Evolutionary conservation across 2,888 invertebrate species (phyloP).

Genomic region (Euproctis similis): DNA sequence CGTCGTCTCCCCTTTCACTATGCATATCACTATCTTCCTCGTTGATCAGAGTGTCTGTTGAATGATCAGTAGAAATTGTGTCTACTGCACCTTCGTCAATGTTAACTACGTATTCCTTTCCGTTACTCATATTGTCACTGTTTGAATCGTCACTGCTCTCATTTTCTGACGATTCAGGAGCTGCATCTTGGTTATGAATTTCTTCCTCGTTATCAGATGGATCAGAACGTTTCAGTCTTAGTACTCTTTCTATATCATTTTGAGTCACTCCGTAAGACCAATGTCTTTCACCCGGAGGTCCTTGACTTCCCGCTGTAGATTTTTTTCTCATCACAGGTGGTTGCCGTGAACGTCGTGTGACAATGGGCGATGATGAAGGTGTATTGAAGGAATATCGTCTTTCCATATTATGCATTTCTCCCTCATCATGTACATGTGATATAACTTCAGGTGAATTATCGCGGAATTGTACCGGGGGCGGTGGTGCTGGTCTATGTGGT

Average conservation of each 20-base stretch:
- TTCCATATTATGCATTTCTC: slow-evolving; percentile 32
- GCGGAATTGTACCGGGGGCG: slow-evolving; percentile 57
- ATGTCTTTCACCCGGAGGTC: slow-evolving; percentile 50
- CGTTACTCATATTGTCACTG: slow-evolving; percentile 44
- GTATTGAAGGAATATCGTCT: slow-evolving; percentile 53
- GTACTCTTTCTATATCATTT: slow-evolving; percentile 60
- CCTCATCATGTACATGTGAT: slow-evolving; percentile 37
- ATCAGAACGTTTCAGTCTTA: slow-evolving; percentile 60
- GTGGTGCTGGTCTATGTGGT: slow-evolving; percentile 66
- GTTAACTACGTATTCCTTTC: slow-evolving; percentile 54
- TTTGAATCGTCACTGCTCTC: slow-evolving; percentile 45
- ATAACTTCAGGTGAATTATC: slow-evolving; percentile 47
- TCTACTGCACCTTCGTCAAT: slow-evolving; percentile 54
- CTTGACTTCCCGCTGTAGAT: slow-evolving; percentile 47
- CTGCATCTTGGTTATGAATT: slow-evolving; percentile 10
- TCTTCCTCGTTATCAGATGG: slow-evolving; percentile 60
- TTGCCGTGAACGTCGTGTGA: slow-evolving; percentile 52
- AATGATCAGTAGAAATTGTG: slow-evolving; percentile 61
- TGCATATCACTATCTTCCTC: slow-evolving; percentile 51
- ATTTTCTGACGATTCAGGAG: slow-evolving; percentile 23
- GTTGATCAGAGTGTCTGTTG: slow-evolving; percentile 65
- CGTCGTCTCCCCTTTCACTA: slow-evolving; percentile 53
- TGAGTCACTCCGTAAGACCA: slow-evolving; percentile 70
- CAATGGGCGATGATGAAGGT: slow-evolving; percentile 53
- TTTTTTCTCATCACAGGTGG: slow-evolving; percentile 66